Conservation (phyloP, 2,888 invertebrate genomes). For the Imbricaverruca yamaguchii region DNA sequence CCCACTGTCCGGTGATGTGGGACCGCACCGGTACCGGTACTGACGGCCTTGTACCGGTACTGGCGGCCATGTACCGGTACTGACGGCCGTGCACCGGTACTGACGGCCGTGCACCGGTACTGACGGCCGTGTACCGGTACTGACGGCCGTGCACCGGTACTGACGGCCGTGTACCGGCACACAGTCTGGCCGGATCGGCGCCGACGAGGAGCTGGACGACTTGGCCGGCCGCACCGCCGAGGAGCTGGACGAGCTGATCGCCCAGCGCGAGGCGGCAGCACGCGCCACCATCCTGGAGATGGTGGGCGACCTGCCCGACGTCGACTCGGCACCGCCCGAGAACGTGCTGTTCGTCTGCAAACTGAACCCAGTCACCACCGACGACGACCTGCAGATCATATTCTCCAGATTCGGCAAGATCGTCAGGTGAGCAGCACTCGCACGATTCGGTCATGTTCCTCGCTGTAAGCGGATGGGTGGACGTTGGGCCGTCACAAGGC, state of each 20-base stretch:
- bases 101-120: too few species aligned
- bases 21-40: too few species aligned
- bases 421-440: neutral
- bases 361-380: slow-evolving; percentile 94
- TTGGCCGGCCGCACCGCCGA: slow-evolving; percentile 72
- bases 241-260: slow-evolving; percentile 78
- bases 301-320: slow-evolving; percentile 94
- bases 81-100: too few species aligned
- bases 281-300: slow-evolving; percentile 96
- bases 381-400: slow-evolving; percentile 94
- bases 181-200: slow-evolving; percentile 65
- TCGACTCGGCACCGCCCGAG: slow-evolving; percentile 95
- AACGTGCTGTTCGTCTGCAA: slow-evolving; percentile 99
- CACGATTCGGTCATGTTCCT: neutral
- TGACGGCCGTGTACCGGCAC: too few species aligned
- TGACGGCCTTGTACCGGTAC: too few species aligned
- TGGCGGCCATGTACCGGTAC: too few species aligned
- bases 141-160: too few species aligned
- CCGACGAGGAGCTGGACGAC: slow-evolving; percentile 89
- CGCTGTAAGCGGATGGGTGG: too few species aligned
- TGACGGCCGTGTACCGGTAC: too few species aligned
- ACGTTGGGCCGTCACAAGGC: too few species aligned
- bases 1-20: too few species aligned
- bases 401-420: slow-evolving; percentile 60
- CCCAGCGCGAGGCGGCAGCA: slow-evolving; percentile 88